These are phyloP conservation scores for Metalampra italica DNA, from an alignment of 2,888 invertebrate genomes.

Conservation along the genomic window DNA sequence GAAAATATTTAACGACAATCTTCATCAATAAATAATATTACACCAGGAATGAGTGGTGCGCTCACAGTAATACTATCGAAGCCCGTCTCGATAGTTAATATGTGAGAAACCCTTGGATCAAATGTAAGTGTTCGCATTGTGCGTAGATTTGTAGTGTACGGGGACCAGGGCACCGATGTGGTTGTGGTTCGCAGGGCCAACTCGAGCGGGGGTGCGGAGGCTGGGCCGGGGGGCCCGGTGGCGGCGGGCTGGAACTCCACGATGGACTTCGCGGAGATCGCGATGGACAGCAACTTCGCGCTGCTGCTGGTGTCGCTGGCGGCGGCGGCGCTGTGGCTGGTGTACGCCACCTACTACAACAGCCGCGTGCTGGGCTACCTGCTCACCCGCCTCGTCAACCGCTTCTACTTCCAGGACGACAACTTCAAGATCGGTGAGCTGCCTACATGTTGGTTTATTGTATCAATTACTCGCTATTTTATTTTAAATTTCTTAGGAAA, in stretches of 20 bases:
- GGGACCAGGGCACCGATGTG: too few species aligned
- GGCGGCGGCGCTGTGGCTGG: slow-evolving; percentile 92
- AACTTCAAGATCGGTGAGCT: slow-evolving; percentile 91
- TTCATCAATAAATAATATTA: too few species aligned
- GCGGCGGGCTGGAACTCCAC: slow-evolving; percentile 80
- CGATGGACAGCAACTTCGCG: slow-evolving; percentile 85
- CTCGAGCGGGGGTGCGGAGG: slow-evolving; percentile 31
- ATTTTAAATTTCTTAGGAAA: too few species aligned
- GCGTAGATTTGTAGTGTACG: neutral
- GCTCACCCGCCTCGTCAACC: slow-evolving; percentile 92
- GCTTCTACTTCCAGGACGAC: slow-evolving; percentile 90
- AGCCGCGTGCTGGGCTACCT: slow-evolving; percentile 94
- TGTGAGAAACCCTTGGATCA: neutral
- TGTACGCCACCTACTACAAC: slow-evolving; percentile 97
- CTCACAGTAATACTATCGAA: too few species aligned
- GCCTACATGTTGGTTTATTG: neutral
- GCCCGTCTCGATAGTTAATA: too few species aligned
- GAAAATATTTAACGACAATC: too few species aligned
- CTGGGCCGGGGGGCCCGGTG: slow-evolving; percentile 43
- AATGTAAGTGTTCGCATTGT: neutral
- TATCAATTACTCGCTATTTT: too few species aligned
- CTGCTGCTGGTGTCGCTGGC: slow-evolving; percentile 89
- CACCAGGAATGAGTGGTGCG: too few species aligned
- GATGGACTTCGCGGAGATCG: slow-evolving; percentile 80
- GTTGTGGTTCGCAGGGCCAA: slow-evolving; percentile 47